Evolutionary conservation across 2,113 vertebrate genomes (phyloP).

Genomic region (Semnopithecus entellus): DNA sequence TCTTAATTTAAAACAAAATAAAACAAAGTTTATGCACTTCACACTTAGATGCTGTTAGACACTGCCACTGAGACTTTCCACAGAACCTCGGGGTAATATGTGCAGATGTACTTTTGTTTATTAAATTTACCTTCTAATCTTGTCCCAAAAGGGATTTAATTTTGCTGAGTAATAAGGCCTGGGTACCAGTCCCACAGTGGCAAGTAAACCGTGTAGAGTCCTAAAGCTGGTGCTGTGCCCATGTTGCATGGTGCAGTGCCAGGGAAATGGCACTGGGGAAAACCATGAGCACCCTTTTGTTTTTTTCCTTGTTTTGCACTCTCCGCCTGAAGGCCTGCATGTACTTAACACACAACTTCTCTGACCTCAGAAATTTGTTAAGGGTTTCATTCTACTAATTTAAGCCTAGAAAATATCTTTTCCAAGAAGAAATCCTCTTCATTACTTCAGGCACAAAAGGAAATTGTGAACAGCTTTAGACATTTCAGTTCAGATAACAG

Average conservation of each 20-base stretch:
- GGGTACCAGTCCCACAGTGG: too few species aligned
- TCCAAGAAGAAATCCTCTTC: background rate
- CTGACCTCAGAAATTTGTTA: background rate
- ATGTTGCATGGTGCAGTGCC: too few species aligned
- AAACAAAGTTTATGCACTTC: background rate
- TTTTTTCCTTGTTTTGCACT: background rate
- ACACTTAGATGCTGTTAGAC: background rate
- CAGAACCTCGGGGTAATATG: background rate
- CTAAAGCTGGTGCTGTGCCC: background rate
- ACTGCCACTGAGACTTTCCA: background rate
- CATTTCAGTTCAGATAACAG: background rate
- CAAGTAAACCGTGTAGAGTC: background rate
- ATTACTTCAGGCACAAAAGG: background rate
- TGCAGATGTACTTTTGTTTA: background rate
- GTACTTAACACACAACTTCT: background rate
- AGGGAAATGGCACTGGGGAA: background rate
- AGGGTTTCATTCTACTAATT: background rate
- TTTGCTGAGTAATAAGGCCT: background rate
- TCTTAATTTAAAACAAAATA: conserved; percentile 5
- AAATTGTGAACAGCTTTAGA: background rate
- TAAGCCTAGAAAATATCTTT: conserved; percentile 1
- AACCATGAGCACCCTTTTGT: background rate
- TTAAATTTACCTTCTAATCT: conserved; percentile 7
- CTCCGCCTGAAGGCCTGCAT: background rate
- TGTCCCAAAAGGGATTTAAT: background rate